These are phyloP conservation scores for Leuctra nigra DNA, from an alignment of 2,888 invertebrate genomes.

Conservation along the genomic window DNA sequence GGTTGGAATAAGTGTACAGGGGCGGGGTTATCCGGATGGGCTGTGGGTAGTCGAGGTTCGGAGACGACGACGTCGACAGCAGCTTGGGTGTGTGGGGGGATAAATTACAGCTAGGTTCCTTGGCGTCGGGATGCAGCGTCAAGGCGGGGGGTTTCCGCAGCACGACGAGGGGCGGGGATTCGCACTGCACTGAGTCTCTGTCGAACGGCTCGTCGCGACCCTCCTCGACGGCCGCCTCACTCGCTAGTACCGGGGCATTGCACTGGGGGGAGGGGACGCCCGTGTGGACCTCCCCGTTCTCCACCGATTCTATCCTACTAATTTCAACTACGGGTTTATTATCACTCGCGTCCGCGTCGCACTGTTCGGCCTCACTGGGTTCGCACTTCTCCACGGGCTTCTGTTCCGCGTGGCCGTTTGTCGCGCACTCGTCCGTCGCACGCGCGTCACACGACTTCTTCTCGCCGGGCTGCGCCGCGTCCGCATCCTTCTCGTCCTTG, in stretches of 20 bases:
- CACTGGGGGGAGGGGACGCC: neutral
- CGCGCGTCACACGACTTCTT: too few species aligned
- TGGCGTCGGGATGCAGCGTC: neutral
- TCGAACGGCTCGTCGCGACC: neutral
- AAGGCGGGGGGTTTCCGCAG: neutral
- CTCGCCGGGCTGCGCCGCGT: slow-evolving; percentile 13
- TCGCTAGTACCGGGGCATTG: neutral
- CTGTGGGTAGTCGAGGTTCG: slow-evolving; percentile 46
- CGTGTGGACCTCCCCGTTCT: neutral
- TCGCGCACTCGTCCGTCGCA: neutral
- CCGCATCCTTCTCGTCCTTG: slow-evolving; percentile 36
- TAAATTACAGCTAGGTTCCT: neutral
- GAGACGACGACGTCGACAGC: slow-evolving; percentile 24
- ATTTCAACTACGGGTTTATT: too few species aligned
- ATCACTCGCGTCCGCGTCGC: too few species aligned
- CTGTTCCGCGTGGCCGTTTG: neutral
- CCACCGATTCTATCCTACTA: too few species aligned
- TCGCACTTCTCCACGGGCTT: neutral
- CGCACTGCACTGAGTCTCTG: neutral
- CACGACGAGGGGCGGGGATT: neutral
- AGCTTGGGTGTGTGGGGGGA: neutral
- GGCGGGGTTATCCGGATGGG: slow-evolving; percentile 67
- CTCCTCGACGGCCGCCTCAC: neutral
- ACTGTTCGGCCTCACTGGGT: neutral
- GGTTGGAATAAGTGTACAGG: slow-evolving; percentile 70